Percentiles rank a stretch among this genome's conserved stretches.
These are phyloP conservation scores for Trichomalopsis sarcophagae DNA, from an alignment of 1,140 invertebrate species.

Conservation along the genomic window DNA sequence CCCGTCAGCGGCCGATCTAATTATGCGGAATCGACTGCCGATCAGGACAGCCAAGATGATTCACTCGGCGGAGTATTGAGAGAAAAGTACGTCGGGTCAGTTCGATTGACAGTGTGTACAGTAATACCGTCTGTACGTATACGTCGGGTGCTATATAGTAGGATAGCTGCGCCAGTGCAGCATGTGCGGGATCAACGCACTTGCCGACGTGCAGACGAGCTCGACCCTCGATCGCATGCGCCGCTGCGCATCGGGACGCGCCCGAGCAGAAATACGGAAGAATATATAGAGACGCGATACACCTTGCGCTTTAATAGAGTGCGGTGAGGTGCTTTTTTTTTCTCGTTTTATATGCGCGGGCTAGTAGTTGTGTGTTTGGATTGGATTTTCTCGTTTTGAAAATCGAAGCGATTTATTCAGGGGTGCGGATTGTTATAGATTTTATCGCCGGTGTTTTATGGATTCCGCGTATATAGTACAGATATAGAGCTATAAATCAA, in stretches of 20 bases:
- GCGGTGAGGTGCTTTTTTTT: too few relatives aligned
- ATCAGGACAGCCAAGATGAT: neutral
- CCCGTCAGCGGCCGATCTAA: neutral
- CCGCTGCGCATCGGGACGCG: neutral
- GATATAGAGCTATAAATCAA: neutral
- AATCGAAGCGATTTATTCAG: too few relatives aligned
- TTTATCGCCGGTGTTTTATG: neutral
- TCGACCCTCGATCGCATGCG: neutral
- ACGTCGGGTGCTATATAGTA: neutral
- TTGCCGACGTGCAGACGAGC: neutral
- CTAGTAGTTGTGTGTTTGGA: too few relatives aligned
- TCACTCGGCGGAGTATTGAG: neutral
- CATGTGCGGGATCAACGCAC: neutral
- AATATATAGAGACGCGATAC: neutral
- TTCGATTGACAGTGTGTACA: constrained; percentile 15
- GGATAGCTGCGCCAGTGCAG: too few relatives aligned
- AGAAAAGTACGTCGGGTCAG: constrained; percentile 2
- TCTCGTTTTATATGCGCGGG: too few relatives aligned
- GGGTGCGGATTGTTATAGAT: neutral
- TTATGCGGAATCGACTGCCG: constrained; percentile 27
- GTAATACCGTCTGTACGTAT: neutral
- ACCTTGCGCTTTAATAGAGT: too few relatives aligned
- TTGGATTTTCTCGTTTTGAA: too few relatives aligned
- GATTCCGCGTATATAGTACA: neutral
- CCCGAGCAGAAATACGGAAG: constrained; percentile 15